Conservation (phyloP, 2,888 invertebrate genomes). For the Eurytoma californica region DNA sequence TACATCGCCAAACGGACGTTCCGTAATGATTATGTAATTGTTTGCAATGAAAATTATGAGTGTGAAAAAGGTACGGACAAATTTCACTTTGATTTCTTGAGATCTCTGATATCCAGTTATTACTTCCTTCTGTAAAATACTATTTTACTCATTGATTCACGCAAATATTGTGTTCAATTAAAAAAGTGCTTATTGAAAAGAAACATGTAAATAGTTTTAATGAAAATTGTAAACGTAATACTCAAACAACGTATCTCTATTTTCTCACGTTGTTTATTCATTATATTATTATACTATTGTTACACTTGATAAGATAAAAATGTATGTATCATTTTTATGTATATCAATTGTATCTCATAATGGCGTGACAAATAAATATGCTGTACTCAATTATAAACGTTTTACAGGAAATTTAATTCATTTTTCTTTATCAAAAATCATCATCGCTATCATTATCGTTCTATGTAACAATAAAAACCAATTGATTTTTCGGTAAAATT, state of each 20-base stretch:
- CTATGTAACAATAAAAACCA: background rate
- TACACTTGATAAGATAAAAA: background rate
- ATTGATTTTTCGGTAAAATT: background rate
- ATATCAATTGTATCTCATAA: slow-evolving; percentile 17
- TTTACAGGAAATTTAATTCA: background rate
- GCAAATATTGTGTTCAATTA: slow-evolving; percentile 13
- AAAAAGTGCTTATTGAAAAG: background rate
- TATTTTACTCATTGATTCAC: background rate
- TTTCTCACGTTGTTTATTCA: slow-evolving; percentile 5
- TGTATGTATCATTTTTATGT: slow-evolving; percentile 1
- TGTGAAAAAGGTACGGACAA: background rate
- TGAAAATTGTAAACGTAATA: slow-evolving; percentile 6
- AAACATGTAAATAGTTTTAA: slow-evolving; percentile 38
- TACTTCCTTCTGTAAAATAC: background rate
- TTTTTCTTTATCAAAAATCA: background rate
- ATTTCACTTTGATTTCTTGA: background rate
- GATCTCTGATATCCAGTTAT: slow-evolving; percentile 10
- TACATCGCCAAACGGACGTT: too few species aligned
- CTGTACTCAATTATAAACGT: background rate
- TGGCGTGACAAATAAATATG: slow-evolving; percentile 14
- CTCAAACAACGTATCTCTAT: background rate
- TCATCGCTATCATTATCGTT: background rate
- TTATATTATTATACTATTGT: background rate
- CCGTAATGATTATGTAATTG: background rate
- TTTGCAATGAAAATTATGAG: slow-evolving; percentile 6